Percentiles rank a stretch among this genome's conserved stretches.
These are phyloP conservation scores for Steinernema khuongi DNA, from an alignment of 1,140 invertebrate species.

Conservation along the genomic window DNA sequence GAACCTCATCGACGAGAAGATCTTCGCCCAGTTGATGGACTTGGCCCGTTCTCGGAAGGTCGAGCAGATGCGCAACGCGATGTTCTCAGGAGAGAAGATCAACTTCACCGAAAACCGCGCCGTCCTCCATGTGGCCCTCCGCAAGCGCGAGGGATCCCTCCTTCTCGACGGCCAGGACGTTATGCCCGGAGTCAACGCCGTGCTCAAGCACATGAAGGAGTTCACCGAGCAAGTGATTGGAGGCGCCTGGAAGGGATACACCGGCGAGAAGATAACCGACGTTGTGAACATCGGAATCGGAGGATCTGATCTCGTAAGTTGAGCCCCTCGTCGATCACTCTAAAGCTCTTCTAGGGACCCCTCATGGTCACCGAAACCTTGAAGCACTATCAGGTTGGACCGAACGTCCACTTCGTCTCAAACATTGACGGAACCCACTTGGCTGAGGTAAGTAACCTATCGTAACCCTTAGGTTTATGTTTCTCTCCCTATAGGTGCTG, in stretches of 20 bases:
- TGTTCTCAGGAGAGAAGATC: slow-evolving; percentile 90
- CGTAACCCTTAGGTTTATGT: slow-evolving; percentile 10
- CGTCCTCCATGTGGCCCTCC: slow-evolving; percentile 86
- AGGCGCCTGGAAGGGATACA: slow-evolving; percentile 78
- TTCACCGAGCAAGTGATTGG: slow-evolving; percentile 72
- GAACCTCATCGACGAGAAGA: slow-evolving; percentile 78
- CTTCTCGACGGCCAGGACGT: slow-evolving; percentile 80
- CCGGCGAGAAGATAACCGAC: slow-evolving; percentile 89
- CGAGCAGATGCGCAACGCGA: slow-evolving; percentile 76
- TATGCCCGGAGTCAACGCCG: slow-evolving; percentile 77
- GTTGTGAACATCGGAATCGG: slow-evolving; percentile 99
- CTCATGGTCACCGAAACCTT: slow-evolving; percentile 97
- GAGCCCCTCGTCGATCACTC: not conserved
- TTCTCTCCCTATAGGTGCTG: slow-evolving; percentile 62
- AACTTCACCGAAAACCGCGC: slow-evolving; percentile 95
- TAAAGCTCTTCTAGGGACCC: slow-evolving; percentile 70
- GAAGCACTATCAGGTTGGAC: slow-evolving; percentile 78
- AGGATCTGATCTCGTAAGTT: slow-evolving; percentile 82
- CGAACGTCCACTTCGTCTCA: slow-evolving; percentile 91
- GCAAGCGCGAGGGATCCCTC: slow-evolving; percentile 79
- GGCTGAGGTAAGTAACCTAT: slow-evolving; percentile 67
- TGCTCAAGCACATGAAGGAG: slow-evolving; percentile 87
- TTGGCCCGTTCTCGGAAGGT: slow-evolving; percentile 78
- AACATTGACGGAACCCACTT: slow-evolving; percentile 99
- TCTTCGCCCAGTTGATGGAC: slow-evolving; percentile 71